Percentiles rank a stretch among this genome's conserved stretches.
Conservation (phyloP, 2,888 invertebrate genomes). For the Sialis lutaria region DNA sequence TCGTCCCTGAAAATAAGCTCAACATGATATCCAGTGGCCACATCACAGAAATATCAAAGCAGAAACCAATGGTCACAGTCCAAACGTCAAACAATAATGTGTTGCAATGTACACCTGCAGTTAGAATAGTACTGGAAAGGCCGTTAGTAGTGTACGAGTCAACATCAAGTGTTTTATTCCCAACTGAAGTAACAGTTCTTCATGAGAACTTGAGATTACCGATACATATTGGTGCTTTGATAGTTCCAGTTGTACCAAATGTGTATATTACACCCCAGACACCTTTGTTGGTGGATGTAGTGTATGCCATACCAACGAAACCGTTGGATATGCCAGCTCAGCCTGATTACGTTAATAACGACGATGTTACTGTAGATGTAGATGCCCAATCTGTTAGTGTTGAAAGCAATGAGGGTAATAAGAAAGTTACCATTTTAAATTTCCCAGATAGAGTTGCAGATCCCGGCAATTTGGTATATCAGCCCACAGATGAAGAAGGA, state of each 20-base stretch:
- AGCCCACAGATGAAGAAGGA: conserved; percentile 12
- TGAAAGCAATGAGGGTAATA: conserved; percentile 16
- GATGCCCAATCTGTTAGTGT: conserved; percentile 20
- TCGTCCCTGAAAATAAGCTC: conserved; percentile 20
- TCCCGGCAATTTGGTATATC: conserved; percentile 10
- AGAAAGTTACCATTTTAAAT: conserved; percentile 15
- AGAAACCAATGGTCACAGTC: conserved; percentile 22
- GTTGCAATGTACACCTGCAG: conserved; percentile 25
- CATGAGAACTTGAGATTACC: conserved; percentile 23
- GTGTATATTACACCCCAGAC: conserved; percentile 19
- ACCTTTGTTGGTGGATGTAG: conserved; percentile 22
- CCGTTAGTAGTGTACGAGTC: conserved; percentile 23
- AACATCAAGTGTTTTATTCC: conserved; percentile 24
- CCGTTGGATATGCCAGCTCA: conserved; percentile 14
- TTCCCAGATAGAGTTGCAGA: conserved; percentile 20
- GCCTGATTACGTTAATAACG: conserved; percentile 14
- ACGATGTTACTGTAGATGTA: conserved; percentile 14
- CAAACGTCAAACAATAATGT: conserved; percentile 17
- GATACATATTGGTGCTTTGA: conserved; percentile 24
- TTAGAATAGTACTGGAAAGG: conserved; percentile 22
- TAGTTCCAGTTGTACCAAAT: conserved; percentile 22
- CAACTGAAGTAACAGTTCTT: conserved; percentile 22
- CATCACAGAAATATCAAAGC: conserved; percentile 21
- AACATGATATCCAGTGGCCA: conserved; percentile 21
- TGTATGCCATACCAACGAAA: conserved; percentile 26